Percentiles rank a stretch among this genome's conserved stretches.
phyloP scores from a whole-genome alignment of 2,797 vertebrate species.

The Chloroceryle amazona region DNA sequence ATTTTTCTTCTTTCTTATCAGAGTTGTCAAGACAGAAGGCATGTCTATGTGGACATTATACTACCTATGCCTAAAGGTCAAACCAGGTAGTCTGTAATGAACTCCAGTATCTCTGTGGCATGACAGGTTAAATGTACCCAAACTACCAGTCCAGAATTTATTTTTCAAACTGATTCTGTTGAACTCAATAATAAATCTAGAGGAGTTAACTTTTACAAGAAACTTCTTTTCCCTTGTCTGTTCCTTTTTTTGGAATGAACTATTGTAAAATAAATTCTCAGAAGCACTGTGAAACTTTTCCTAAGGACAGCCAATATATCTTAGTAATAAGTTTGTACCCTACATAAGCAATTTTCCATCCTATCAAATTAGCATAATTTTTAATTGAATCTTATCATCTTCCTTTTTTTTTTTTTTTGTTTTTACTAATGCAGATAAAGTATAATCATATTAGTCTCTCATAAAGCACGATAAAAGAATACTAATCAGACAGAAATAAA shows the following conservation, averaged over 20 bases:
- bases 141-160: background rate
- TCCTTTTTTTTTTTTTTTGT: conserved; percentile 9
- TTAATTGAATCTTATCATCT: conserved; percentile 68
- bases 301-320: background rate
- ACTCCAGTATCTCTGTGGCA: background rate
- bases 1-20: background rate
- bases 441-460: conserved; percentile 63
- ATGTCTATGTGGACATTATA: background rate
- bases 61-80: background rate
- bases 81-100: background rate
- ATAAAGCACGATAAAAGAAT: conserved; percentile 47
- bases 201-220: background rate
- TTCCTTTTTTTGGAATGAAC: background rate
- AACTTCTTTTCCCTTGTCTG: background rate
- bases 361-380: conserved; percentile 71
- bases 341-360: conserved; percentile 46
- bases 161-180: background rate
- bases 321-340: background rate
- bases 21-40: background rate
- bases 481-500: conserved; percentile 45
- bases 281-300: conserved; percentile 26
- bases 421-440: conserved; percentile 59
- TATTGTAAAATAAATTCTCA: conserved; percentile 21
- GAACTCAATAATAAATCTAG: background rate
- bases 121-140: background rate